Evolutionary conservation across 2,113 vertebrate genomes (phyloP).

Genomic region (Puffinus mauretanicus): DNA sequence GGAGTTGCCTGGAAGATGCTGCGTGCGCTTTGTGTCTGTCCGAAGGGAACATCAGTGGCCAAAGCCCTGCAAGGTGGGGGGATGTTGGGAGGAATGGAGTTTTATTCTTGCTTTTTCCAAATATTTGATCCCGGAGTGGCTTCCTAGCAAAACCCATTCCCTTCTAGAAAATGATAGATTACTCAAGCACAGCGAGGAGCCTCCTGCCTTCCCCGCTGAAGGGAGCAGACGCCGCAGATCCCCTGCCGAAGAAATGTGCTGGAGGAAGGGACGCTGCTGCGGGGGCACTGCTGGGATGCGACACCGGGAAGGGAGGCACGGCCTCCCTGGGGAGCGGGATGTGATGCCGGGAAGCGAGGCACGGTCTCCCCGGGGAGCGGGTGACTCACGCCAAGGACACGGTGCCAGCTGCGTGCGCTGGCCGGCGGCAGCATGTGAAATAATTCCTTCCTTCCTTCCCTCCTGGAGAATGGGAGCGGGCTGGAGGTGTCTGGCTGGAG

Average conservation of each 20-base stretch:
- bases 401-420: background rate
- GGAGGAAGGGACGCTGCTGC: background rate
- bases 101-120: background rate
- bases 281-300: background rate
- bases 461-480: background rate
- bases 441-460: conserved; percentile 18
- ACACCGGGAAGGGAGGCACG: background rate
- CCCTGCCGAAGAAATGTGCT: background rate
- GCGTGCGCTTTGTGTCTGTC: background rate
- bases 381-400: background rate
- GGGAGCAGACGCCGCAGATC: background rate
- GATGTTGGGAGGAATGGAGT: background rate
- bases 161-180: background rate
- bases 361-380: background rate
- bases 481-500: background rate
- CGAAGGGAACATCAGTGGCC: background rate
- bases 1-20: background rate
- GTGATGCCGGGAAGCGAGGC: background rate
- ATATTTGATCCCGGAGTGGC: accelerated
- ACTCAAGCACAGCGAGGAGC: background rate
- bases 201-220: background rate
- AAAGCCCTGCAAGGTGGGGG: background rate
- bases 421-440: background rate
- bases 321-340: background rate
- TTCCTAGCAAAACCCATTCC: background rate